These are phyloP conservation scores for Rhinolophus sinicus DNA, from an alignment of 2,113 vertebrate species.

Conservation along the genomic window DNA sequence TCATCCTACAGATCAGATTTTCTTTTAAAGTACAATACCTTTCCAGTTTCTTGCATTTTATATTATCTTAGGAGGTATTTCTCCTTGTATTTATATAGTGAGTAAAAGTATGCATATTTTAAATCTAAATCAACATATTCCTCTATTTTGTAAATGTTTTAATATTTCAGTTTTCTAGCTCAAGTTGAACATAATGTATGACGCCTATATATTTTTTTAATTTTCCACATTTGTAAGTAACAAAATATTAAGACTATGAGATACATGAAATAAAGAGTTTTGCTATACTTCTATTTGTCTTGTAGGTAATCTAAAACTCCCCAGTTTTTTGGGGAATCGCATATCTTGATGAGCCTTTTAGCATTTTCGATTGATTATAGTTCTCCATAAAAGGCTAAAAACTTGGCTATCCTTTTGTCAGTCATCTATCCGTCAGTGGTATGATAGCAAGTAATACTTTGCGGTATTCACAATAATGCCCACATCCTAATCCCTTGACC, in stretches of 20 bases:
- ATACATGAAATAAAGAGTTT: not conserved
- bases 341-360: not conserved
- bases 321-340: not conserved
- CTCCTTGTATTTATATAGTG: not conserved
- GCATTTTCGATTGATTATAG: not conserved
- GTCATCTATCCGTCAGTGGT: not conserved
- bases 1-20: not conserved
- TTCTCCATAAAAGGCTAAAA: not conserved
- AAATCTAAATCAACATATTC: not conserved
- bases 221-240: constrained; percentile 15
- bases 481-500: not conserved
- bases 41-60: not conserved
- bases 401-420: not conserved
- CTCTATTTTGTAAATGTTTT: not conserved
- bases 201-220: not conserved
- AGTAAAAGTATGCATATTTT: not conserved
- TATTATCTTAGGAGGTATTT: not conserved
- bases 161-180: not conserved
- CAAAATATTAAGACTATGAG: not conserved
- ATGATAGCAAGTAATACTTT: not conserved
- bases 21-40: not conserved
- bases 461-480: not conserved
- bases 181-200: not conserved
- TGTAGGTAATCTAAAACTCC: not conserved
- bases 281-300: not conserved